Evolutionary conservation across 2,888 invertebrate genomes (phyloP), one percentile per base, ranked within the genome.

Genomic region (Nemotelus pantherinus): DNA sequence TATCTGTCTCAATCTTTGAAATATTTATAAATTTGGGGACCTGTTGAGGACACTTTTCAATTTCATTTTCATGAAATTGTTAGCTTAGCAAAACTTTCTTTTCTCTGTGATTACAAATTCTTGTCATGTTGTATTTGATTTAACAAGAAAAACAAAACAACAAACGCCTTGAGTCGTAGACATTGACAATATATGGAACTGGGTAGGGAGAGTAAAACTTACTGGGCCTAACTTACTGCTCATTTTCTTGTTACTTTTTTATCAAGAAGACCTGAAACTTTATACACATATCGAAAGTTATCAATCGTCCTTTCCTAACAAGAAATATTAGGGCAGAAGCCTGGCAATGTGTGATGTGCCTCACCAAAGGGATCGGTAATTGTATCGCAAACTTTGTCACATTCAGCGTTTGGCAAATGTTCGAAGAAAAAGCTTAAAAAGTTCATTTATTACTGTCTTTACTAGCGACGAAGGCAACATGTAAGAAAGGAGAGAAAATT

Each of bases 361-460:
- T 45, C 39, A 55, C 45, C 60, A 67, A 77, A 75, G 68, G 70
- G 63, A 63, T 77, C 63, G 25, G 79, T 79, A 79, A 79, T 79
- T 79, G 77, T 77, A 77, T 77, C 75, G 77, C 77, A 77, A 79
- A 77, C 67, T 79, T 79, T 79, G 75, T 79, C 79, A 70, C 79
- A 77, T 79, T 79, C 77, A 77, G 50, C 67, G 77, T 63, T 74
- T 79, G 79, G 77, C 79, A 79, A 79, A 79, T 79, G 79, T 79
- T 77, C 77, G 44, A 68, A 63, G 65, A 75, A 70, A 79, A 70
- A 76, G 53, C 63, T 72, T 53, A 75, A 77, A 77, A 79, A 79
- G 70, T 79, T 79, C 79, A 79, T 79, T 79, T 79, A 75, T 79
- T 77, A 79, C 79, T 77, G 79, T 79, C 79, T 74, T 41, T 43